A percentile compares a stretch with the other conserved stretches of the same genome.
Evolutionary conservation across 2,113 vertebrate genomes (phyloP).

Genomic region (Megalops atlanticus): DNA sequence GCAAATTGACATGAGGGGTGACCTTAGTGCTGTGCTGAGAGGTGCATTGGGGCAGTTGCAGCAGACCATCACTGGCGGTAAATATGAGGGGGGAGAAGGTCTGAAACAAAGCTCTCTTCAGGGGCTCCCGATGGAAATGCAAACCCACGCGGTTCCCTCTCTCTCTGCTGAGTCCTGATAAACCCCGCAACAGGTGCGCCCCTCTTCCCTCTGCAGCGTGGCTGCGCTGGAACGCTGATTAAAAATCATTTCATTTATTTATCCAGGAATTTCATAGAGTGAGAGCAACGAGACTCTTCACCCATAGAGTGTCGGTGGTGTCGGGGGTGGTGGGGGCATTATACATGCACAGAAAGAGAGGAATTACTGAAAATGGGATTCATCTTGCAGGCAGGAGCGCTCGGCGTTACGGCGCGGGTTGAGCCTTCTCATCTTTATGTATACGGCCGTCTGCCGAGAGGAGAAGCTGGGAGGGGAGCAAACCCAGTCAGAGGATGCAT

Average conservation of each 20-base stretch:
- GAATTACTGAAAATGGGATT: neutral
- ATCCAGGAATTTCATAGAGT: neutral
- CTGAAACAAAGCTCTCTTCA: too few species aligned
- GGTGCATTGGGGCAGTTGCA: neutral
- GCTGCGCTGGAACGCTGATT: neutral
- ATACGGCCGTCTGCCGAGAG: neutral
- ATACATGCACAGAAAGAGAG: neutral
- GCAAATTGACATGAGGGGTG: neutral
- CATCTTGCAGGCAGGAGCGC: neutral
- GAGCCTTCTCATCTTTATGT: slow-evolving; percentile 1
- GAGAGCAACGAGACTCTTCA: neutral
- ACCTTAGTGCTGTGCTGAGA: neutral
- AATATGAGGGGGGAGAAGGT: slow-evolving; percentile 4
- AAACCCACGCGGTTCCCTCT: too few species aligned
- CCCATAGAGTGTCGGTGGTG: neutral
- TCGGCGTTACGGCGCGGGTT: neutral
- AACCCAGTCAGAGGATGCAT: neutral
- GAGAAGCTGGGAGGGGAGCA: neutral
- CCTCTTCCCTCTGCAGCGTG: neutral
- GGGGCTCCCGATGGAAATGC: too few species aligned
- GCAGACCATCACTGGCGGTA: neutral
- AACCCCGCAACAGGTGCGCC: too few species aligned
- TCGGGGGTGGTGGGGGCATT: neutral
- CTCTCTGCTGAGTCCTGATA: too few species aligned
- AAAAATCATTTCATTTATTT: neutral